phyloP scores from a whole-genome alignment of 2,888 invertebrate genomes.

The Barypeithes pellucidus region DNA sequence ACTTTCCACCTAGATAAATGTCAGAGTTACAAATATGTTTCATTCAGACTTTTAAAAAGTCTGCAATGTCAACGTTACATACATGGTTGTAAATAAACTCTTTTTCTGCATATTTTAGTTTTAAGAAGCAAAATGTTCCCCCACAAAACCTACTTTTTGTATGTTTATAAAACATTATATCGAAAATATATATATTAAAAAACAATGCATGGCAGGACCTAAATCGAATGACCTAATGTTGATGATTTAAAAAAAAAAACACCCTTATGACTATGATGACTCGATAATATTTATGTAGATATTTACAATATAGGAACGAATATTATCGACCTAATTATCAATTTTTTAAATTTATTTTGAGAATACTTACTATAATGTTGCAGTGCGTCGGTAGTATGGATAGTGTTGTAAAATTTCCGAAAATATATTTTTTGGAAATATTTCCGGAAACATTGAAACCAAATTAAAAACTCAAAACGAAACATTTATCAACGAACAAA shows the following conservation, averaged over 20 bases:
- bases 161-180: slow-evolving; percentile 56
- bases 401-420: too few relatives aligned
- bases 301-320: slow-evolving; percentile 47
- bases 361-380: neutral
- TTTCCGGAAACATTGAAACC: too few relatives aligned
- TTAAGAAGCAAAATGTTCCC: slow-evolving; percentile 27
- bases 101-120: slow-evolving; percentile 9
- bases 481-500: too few relatives aligned
- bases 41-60: too few relatives aligned
- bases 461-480: too few relatives aligned
- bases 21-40: too few relatives aligned
- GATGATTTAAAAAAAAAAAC: slow-evolving; percentile 39
- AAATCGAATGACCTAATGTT: slow-evolving; percentile 46
- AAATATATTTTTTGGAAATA: too few relatives aligned
- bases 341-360: slow-evolving; percentile 24
- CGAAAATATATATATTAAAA: slow-evolving; percentile 44
- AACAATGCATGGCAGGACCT: slow-evolving; percentile 43
- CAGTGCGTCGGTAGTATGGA: too few relatives aligned
- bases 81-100: too few relatives aligned
- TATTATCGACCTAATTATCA: slow-evolving; percentile 43
- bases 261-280: slow-evolving; percentile 39
- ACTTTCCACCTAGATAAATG: too few relatives aligned
- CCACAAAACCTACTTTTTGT: slow-evolving; percentile 53
- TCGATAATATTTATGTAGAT: slow-evolving; percentile 49
- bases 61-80: too few relatives aligned